A percentile compares a stretch with the other conserved stretches of the same genome.
These are phyloP conservation scores for Ammospiza nelsoni DNA, from an alignment of 2,113 vertebrate species.

Conservation along the genomic window DNA sequence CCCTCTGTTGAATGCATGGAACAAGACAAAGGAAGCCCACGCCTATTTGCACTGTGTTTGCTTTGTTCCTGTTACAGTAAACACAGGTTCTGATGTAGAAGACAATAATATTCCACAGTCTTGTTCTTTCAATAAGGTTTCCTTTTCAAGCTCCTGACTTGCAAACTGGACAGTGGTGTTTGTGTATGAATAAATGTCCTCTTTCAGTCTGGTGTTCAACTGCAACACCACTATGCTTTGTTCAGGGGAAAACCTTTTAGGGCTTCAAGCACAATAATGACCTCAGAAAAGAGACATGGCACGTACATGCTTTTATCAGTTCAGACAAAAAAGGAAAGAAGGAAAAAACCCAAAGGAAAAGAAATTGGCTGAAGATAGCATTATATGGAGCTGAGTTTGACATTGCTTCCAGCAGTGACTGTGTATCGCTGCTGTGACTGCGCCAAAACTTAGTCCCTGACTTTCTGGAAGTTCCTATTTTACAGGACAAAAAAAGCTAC, in stretches of 20 bases:
- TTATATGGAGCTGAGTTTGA: not conserved
- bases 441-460: not conserved
- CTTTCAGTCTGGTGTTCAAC: not conserved
- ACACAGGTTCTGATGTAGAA: constrained; percentile 20
- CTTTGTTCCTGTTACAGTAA: constrained; percentile 41
- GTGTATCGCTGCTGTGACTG: not conserved
- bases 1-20: constrained; percentile 15
- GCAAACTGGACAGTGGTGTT: constrained; percentile 3
- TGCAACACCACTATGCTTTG: constrained; percentile 2
- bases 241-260: not conserved
- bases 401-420: not conserved
- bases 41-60: not conserved
- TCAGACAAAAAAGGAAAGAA: not conserved
- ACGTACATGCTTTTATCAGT: not conserved
- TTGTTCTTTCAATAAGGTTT: constrained; percentile 14
- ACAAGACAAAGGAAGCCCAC: not conserved
- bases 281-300: not conserved
- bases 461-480: not conserved
- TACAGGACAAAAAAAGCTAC: not conserved
- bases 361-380: not conserved
- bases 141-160: not conserved
- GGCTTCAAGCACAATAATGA: not conserved
- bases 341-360: not conserved
- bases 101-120: constrained; percentile 36
- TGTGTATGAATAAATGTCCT: constrained; percentile 1